Evolutionary conservation across 2,113 vertebrate genomes (phyloP).

Genomic region (Castor canadensis): DNA sequence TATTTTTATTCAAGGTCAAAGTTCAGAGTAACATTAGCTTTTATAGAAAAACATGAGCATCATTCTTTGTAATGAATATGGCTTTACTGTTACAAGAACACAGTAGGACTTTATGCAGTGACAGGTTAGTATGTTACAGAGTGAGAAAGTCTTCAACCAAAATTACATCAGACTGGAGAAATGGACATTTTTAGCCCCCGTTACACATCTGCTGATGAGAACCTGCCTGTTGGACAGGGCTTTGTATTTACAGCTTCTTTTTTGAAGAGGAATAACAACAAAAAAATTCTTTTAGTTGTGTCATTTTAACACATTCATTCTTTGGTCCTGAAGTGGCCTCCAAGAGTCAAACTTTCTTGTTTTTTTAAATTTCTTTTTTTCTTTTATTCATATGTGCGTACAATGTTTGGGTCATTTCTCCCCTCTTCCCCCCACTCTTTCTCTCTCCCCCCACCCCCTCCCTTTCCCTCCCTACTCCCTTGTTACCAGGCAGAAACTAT

Average conservation of each 20-base stretch:
- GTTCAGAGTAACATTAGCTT: not conserved
- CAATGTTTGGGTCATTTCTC: too few relatives aligned
- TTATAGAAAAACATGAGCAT: not conserved
- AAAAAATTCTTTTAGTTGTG: not conserved
- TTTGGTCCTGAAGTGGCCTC: not conserved
- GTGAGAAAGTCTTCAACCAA: too few relatives aligned
- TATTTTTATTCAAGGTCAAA: not conserved
- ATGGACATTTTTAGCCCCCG: too few relatives aligned
- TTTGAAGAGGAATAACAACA: not conserved
- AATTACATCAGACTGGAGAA: not conserved
- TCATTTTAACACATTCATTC: not conserved
- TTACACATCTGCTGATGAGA: not conserved
- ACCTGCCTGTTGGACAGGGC: too few relatives aligned
- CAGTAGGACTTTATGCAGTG: not conserved
- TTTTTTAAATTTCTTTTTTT: too few relatives aligned
- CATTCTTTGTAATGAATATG: not conserved
- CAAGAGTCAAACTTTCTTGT: not conserved
- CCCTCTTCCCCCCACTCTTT: too few relatives aligned
- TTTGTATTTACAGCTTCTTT: not conserved
- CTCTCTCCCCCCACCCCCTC: too few relatives aligned
- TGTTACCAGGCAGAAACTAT: too few relatives aligned
- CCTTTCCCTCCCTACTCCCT: too few relatives aligned
- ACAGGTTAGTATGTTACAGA: not conserved
- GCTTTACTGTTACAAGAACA: not conserved
- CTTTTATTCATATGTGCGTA: too few relatives aligned